These are phyloP conservation scores for Dinothrombium tinctorium DNA, from an alignment of 1,140 invertebrate genomes.

Conservation along the genomic window DNA sequence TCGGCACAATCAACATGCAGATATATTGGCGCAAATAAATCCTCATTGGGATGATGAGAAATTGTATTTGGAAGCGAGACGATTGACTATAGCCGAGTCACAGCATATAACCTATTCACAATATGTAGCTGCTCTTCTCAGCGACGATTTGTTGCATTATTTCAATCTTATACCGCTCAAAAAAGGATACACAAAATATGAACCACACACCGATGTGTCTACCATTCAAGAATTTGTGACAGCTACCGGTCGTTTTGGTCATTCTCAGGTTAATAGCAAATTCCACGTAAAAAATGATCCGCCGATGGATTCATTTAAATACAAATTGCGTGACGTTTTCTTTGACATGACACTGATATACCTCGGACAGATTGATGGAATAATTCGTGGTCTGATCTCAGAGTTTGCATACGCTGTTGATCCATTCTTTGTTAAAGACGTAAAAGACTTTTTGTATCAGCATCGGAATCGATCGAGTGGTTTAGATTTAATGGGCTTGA, in stretches of 20 bases:
- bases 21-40: slow-evolving; percentile 20
- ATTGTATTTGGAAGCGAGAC: slow-evolving; percentile 29
- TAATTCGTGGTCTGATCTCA: slow-evolving; percentile 5
- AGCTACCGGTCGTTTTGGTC: slow-evolving; percentile 67
- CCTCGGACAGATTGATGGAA: slow-evolving; percentile 7
- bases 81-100: slow-evolving; percentile 35
- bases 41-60: slow-evolving; percentile 26
- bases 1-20: slow-evolving; percentile 21
- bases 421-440: slow-evolving; percentile 21
- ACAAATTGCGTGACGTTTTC: slow-evolving; percentile 8
- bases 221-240: slow-evolving; percentile 36
- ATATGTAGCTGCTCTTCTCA: slow-evolving; percentile 38
- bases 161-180: slow-evolving; percentile 9
- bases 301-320: background rate
- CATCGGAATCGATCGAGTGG: slow-evolving; percentile 15
- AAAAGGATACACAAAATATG: slow-evolving; percentile 22
- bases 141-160: slow-evolving; percentile 21
- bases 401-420: slow-evolving; percentile 5
- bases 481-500: slow-evolving; percentile 13
- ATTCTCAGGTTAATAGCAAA: slow-evolving; percentile 42
- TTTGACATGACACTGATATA: slow-evolving; percentile 12
- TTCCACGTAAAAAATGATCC: slow-evolving; percentile 9
- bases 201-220: slow-evolving; percentile 29
- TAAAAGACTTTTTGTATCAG: slow-evolving; percentile 45
- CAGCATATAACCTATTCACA: slow-evolving; percentile 63